Base-by-base conservation (phyloP, 2,797 vertebrate genomes). In the Numenius phaeopus region DNA sequence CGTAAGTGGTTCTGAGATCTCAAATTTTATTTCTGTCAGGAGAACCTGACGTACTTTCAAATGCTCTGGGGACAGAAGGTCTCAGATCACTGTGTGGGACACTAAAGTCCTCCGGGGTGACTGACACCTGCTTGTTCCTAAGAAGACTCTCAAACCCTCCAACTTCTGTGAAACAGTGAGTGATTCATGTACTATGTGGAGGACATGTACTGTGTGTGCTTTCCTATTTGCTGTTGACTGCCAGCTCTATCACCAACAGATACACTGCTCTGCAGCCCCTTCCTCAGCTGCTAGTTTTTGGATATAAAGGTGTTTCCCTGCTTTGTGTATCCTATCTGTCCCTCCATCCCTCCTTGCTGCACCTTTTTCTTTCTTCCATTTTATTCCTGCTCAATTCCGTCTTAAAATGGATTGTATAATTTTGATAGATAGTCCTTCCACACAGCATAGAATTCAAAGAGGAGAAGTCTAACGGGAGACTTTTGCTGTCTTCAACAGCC, bases 151-250 rank as follows among this genome's bases (percentile, higher is more conserved):
- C 17, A 70, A 58, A 64, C 12, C 14, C 12, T 70, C 12, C n/a
- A 76, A 20, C 15, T 64, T 5, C 40, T 44, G 14, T 61, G 72
- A 75, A 62, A 37, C 23, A 59, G 7, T 1, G 4, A 12, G 32
- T 8, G 7, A 5, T 21, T 64, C 20, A 14, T n/a, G n/a, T 54
- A 4, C 42, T 37, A 4, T 2, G 3, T 1, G 4, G 40, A 59
- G 23, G 16, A 20, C 7, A 11, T 7, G 8, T 1, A 2, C 6
- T 40, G 3, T 46, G 7, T 40, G 2, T 34, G 4, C 11, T 69
- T 71, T 79, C 18, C 14, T 32, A 12, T 76, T 71, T 55, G 14
- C 20, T 3, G 1, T 37, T 39, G 8, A 49, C 34, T 76, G 20
- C 18, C 23, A 71, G 14, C 20, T 21, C 11, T n/a, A 29, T 40